Evolutionary conservation across 2,797 vertebrate species (phyloP), one percentile per base, ranked within the genome.

Genomic region (Esox lucius): DNA sequence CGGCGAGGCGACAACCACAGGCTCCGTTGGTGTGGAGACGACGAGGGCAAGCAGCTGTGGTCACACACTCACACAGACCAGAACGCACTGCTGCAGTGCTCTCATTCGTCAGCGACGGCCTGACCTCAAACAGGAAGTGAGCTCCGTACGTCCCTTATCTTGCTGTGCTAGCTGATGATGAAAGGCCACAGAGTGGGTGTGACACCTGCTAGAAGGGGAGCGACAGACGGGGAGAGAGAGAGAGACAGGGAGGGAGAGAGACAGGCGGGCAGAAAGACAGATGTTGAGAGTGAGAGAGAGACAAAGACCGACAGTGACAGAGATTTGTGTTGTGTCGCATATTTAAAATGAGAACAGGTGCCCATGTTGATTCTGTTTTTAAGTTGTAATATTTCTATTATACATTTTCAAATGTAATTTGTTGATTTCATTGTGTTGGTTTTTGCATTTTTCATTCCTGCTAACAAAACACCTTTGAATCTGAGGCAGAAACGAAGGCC

Each of bases 111-210:
- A 28, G 19, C 39, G 88, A 81, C 88, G 88, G 84, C 84, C 84
- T 90, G 90, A 92, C 91, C 92, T 92, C 91, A 88, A 85, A 90
- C 91, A 93, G 93, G 91, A 94, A 91, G 90, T 89, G 76, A 86
- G 91, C 91, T 88, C 19, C 75, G 85, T 87, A 87, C 77, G 86
- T 61, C 84, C 75, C 92, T 93, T 93, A 93, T 93, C 93, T 93
- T 73, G 16, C 73, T 51, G 48, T 51, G 68, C 79, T 89, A 84
- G 79, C 86, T 88, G 88, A 81, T 88, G 78, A 83, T 19, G 69
- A 83, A 84, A 85, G 88, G 90, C 90, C 88, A 90, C 87, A 87
- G 88, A 88, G 91, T 90, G 89, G 91, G 89, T 88, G 90, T 84
- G 87, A 92, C 93, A 94, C 92, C 93, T 94, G 93, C 86, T 82